Conservation (phyloP, 2,797 vertebrate species). For the Xiphophorus birchmanni region DNA sequence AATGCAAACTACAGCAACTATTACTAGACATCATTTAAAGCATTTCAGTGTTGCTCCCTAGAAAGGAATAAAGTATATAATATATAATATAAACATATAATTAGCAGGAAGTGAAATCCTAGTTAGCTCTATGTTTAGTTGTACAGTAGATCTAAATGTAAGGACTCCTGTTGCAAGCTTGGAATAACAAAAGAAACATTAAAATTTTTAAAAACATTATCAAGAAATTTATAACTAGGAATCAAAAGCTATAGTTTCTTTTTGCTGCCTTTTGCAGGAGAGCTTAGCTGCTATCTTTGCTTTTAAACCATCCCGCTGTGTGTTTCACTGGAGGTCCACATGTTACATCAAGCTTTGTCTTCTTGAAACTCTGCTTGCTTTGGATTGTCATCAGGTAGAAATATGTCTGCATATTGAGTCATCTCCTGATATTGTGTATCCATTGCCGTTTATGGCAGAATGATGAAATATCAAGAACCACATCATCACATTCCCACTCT, state of each 20-base stretch:
- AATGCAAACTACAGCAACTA: slow-evolving; percentile 52
- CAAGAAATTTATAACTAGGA: neutral
- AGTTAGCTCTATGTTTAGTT: neutral
- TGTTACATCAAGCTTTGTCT: neutral
- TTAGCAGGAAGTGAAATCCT: neutral
- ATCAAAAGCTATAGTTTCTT: neutral
- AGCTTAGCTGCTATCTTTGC: neutral
- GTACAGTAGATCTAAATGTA: neutral
- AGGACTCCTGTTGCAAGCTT: neutral
- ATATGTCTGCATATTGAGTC: slow-evolving; percentile 1
- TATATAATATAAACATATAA: no score
- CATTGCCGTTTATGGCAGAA: neutral
- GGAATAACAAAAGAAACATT: neutral
- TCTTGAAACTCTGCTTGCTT: neutral
- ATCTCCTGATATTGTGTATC: neutral
- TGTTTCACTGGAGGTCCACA: neutral
- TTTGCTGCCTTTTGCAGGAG: neutral
- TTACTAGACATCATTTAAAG: slow-evolving; percentile 15
- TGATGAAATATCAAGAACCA: neutral
- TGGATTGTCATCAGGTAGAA: neutral
- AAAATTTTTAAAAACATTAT: neutral
- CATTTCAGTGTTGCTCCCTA: slow-evolving; percentile 7
- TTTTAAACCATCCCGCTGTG: neutral
- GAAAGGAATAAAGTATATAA: neutral
- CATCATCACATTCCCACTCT: neutral